Base-by-base conservation (phyloP, 2,113 vertebrate genomes). In the Sorex araneus region DNA sequence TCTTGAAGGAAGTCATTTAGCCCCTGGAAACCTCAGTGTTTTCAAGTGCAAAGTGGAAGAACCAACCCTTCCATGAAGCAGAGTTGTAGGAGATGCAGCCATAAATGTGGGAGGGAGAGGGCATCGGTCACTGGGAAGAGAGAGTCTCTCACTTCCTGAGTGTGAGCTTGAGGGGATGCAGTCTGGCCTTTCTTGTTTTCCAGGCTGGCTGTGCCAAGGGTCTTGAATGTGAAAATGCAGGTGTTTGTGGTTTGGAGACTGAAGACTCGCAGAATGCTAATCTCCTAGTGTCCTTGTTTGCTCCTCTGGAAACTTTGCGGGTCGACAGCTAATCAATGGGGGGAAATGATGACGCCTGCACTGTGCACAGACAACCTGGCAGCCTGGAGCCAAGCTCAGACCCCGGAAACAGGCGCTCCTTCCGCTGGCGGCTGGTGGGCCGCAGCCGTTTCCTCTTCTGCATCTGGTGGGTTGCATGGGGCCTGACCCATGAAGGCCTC, bases 311-410 rank as follows among this genome's bases (percentile, higher is more conserved):
- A 98, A 97, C 97, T 97, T 98, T 94, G 91, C 91, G 34, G 96
- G 94, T 71, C 85, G 98, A 98, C 98, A 98, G 97, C 95, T 98
- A 98, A 98, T 98, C 98, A 98, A 98, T 98, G 97, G 94, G 95
- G 96, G 97, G 97, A 98, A 98, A 97, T 97, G 96, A 98, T 98
- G 97, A 92, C 97, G 97, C 97, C 93, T 97, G 97, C 97, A 92
- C 69, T 90, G 95, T 94, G 97, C 96, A 95, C 97, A 90, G 95
- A 94, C 97, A 95, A 94, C 95, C 96, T 54, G 96, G 95, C 91
- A 97, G 94, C 90, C 96, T 2, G 64, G 47, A 87, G 92, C 87
- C 32, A 94, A 96, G 87, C 92, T 79, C 36, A 34, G 87, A 40
- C 27, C 81, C 64, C 2, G 12, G 78, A 32, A 73, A 79, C 70